Conservation (phyloP, 2,113 vertebrate species). For the Tonatia bakeri region DNA sequence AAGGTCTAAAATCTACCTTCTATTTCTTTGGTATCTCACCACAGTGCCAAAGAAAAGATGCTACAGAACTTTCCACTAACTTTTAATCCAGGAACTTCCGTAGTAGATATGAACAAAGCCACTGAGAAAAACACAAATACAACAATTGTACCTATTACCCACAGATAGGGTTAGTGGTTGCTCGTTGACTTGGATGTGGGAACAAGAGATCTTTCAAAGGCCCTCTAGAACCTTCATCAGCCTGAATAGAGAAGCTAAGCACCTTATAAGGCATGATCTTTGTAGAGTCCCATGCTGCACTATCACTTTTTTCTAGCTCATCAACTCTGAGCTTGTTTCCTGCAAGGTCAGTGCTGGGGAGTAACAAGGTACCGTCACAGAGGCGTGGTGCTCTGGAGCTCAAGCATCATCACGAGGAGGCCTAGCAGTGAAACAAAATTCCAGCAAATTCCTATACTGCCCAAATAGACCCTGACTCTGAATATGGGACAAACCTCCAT, state of each 20-base stretch:
- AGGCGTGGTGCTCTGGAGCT: accelerated
- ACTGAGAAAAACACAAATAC: neutral
- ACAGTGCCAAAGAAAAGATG: neutral
- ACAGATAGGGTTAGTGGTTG: neutral
- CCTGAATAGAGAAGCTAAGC: neutral
- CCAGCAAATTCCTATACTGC: neutral
- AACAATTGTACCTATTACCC: neutral
- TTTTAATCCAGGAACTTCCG: neutral
- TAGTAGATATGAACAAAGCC: neutral
- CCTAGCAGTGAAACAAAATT: neutral
- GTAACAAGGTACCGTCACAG: accelerated
- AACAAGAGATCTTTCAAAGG: neutral
- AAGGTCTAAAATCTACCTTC: neutral
- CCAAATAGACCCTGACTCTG: neutral
- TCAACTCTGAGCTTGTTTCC: neutral
- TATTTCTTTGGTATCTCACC: neutral
- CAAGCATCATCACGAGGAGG: neutral
- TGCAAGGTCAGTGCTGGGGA: too few relatives aligned
- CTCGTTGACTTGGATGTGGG: neutral
- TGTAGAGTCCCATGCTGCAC: accelerated
- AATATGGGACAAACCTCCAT: neutral
- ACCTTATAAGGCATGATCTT: neutral
- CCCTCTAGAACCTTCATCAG: neutral
- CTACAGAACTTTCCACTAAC: neutral
- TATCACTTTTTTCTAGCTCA: neutral